Evolutionary conservation across 1,140 invertebrate genomes (phyloP), one percentile per base, ranked within the genome.

Genomic region (Apis laboriosa): DNA sequence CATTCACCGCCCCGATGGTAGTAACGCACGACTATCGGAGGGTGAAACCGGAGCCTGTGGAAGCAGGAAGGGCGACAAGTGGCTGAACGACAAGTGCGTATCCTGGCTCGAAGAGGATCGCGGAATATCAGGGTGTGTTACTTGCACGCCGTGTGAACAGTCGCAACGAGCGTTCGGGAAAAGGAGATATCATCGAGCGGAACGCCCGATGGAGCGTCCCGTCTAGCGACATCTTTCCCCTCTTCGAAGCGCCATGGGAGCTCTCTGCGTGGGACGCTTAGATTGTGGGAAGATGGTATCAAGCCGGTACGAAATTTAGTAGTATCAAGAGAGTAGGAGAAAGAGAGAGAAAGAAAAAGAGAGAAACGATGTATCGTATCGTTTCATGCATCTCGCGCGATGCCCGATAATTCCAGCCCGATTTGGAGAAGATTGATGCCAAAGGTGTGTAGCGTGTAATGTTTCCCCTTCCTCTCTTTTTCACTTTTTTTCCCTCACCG

Each of bases 41-140:
- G 79, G 17, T 24, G 60, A 56, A 24, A 49, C 70, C 21, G 3
- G 49, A 9, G 66, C 9, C 68, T 3, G 7, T 78, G 76, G 74
- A 63, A 75, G 68, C 78, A 58, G 80, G 77, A 88, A 85, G 80
- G 58, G 77, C 82, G 89, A 88, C 90, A 90, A 90, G 90, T 90
- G 90, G 84, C 61, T 81, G 56, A 55, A 74, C 88, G 90, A 91
- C 92, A 91, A 93, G 91, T 93, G 92, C 89, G 87, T 89, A 86
- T 78, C 78, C 84, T 84, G 87, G 86, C 84, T 81, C 51, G 60
- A 60, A 60, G n/a, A 75, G 77, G 9, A 49, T 43, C 82, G 43
- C 77, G 66, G 71, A 80, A 87, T 55, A 68, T 66, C 77, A 70
- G 43, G 58, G 60, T 53, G 53, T n/a, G 24, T 3, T 7, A 9